Evolutionary conservation across 2,113 vertebrate species (phyloP), one percentile per base, ranked within the genome.

Genomic region (Neolamprologus modestus): DNA sequence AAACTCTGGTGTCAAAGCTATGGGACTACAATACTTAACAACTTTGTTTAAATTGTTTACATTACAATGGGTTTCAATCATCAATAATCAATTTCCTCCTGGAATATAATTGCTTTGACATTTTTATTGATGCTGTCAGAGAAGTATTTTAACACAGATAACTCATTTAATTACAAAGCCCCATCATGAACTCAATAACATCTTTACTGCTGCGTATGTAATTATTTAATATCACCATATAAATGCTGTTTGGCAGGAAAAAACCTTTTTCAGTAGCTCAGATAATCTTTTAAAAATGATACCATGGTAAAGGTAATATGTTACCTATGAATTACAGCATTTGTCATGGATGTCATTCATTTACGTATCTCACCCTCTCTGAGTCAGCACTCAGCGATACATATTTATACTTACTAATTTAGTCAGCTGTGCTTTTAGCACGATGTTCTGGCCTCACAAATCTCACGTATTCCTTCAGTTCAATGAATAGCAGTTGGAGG

Each of bases 111-210:
- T 52, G 8, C n/a, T 86, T 78, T 33, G 45, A 47, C 12, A 14
- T 33, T 66, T 84, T 37, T 71, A 14, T 33, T 63, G 19, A 28
- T 26, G 26, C 59, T 61, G 42, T 19, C 66, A 63, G 7, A 78
- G 16, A 85, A n/a, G 54, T 71, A 54, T 66, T 57, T 35, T 42
- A 80, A 55, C 14, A 71, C 73, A 79, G 53, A 63, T 55, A 40
- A 61, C 40, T 84, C 45, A 83, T 66, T 86, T 57, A 12, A 17
- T 80, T 47, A 68, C 19, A 40, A 89, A 21, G 10, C 57, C 21
- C 50, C 78, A 87, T 88, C 84, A 88, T 52, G 52, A 66, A 81
- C 83, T 90, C 82, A 85, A 54, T 83, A 83, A 40, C 35, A 81
- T 63, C 80, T 85, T 55, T 88, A 83, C 71, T 76, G 54, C 52